Evolutionary conservation across 2,113 vertebrate genomes (phyloP), one percentile per base, ranked within the genome.

Genomic region (Laterallus jamaicensis): DNA sequence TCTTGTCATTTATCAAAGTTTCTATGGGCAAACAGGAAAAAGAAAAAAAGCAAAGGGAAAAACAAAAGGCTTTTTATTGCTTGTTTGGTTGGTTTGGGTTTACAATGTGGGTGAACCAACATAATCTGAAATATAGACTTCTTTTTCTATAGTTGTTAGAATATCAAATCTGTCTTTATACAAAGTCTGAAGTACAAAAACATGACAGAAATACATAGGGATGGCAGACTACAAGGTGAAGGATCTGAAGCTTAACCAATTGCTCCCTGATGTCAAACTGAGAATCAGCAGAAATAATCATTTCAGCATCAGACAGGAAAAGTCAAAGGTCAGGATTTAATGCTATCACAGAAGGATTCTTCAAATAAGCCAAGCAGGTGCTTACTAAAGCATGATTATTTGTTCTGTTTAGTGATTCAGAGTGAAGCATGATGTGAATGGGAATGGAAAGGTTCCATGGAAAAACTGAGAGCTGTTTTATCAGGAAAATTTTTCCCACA

Each of bases 221-320:
- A 89, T 69, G 88, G 40, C 66, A 92, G 85, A 96, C 86, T 97
- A 82, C 87, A 97, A 92, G 56, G 92, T 95, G 88, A 90, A 95
- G 74, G 75, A 79, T 92, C 73, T 85, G 87, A 96, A 91, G 95
- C 94, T 97, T 97, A 97, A 95, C 81, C 90, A 96, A 97, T 93
- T 97, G 95, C 95, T 97, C 95, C 95, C 84, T 96, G 93, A 96
- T 95, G 97, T 98, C 97, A 97, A 95, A 68, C 81, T 67, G 82
- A 95, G 92, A 97, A 96, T 80, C 58, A 81, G 92, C 83, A 97
- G 97, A 98, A 98, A 97, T 97, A 97, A 98, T 97, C 91, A 96
- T 91, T 96, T 95, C 96, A 92, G 82, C 96, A 97, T 96, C 88
- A 95, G 95, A 97, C 94, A 95, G 96, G 85, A 94, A 69, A 95